Conservation (phyloP, 2,888 invertebrate genomes). For the Dryocosmus kuriphilus region DNA sequence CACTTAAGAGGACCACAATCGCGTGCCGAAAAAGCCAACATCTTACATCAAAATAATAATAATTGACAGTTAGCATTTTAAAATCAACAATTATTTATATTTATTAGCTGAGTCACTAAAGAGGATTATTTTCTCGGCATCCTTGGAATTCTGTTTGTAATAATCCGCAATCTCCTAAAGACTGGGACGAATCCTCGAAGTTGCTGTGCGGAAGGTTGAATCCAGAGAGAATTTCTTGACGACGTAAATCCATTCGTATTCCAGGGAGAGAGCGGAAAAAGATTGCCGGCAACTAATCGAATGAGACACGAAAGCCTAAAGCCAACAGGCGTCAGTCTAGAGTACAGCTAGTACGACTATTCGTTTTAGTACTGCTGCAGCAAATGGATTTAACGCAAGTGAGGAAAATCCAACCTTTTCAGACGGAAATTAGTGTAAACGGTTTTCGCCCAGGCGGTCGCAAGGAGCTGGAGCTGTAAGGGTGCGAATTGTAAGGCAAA, state of each 20-base stretch:
- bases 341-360: slow-evolving; percentile 1
- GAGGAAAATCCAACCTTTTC: slow-evolving; percentile 32
- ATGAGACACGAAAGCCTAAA: slow-evolving; percentile 30
- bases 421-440: slow-evolving; percentile 41
- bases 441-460: slow-evolving; percentile 4
- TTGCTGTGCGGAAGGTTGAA: slow-evolving; percentile 25
- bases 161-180: slow-evolving; percentile 16
- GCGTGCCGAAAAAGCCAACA: no score
- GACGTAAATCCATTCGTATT: slow-evolving; percentile 33
- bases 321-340: slow-evolving; percentile 18
- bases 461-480: slow-evolving; percentile 20
- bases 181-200: background rate
- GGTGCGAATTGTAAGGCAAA: slow-evolving; percentile 34
- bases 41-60: no score
- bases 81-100: no score
- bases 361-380: slow-evolving; percentile 2
- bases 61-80: no score
- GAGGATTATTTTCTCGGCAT: background rate
- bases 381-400: slow-evolving; percentile 15
- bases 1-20: no score
- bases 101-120: no score
- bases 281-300: slow-evolving; percentile 38
- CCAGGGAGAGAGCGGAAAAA: slow-evolving; percentile 27
- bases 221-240: slow-evolving; percentile 17
- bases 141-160: background rate